phyloP scores from a whole-genome alignment of 1,140 invertebrate species.

The Oedothorax gibbosus region DNA sequence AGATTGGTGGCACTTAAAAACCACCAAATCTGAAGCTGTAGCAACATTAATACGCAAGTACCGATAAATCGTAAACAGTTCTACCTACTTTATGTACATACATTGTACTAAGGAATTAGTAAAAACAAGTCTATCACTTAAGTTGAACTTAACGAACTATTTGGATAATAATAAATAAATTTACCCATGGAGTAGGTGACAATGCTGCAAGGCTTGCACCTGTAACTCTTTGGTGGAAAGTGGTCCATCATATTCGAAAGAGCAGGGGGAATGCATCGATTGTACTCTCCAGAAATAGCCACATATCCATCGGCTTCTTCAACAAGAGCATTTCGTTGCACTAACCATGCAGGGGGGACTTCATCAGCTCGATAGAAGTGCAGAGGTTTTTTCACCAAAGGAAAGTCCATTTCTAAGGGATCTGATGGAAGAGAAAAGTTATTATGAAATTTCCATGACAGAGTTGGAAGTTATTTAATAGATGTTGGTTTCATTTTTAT shows the following conservation, averaged over 20 bases:
- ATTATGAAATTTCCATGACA: too few relatives aligned
- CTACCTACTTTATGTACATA: too few relatives aligned
- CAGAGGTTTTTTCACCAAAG: conserved; percentile 66
- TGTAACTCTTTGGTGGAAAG: conserved; percentile 68
- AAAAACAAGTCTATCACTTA: not conserved
- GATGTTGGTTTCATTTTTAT: too few relatives aligned
- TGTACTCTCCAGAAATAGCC: conserved; percentile 71
- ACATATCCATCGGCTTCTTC: conserved; percentile 69
- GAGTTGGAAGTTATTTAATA: too few relatives aligned
- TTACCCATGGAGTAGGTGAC: conserved; percentile 70
- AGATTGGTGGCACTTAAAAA: too few relatives aligned
- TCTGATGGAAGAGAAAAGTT: conserved; percentile 64
- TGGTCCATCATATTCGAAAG: conserved; percentile 71
- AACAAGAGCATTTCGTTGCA: conserved; percentile 66
- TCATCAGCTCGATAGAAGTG: conserved; percentile 67
- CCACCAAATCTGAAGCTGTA: too few relatives aligned
- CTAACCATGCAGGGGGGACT: conserved; percentile 67
- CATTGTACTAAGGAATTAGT: not conserved
- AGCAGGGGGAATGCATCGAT: conserved; percentile 69
- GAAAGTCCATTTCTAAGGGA: conserved; percentile 67
- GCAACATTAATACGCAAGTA: too few relatives aligned
- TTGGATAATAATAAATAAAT: not conserved
- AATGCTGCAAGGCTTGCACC: conserved; percentile 70
- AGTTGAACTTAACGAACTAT: not conserved
- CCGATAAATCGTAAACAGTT: too few relatives aligned